Conservation (phyloP, 2,113 vertebrate genomes). For the Murina feae region DNA sequence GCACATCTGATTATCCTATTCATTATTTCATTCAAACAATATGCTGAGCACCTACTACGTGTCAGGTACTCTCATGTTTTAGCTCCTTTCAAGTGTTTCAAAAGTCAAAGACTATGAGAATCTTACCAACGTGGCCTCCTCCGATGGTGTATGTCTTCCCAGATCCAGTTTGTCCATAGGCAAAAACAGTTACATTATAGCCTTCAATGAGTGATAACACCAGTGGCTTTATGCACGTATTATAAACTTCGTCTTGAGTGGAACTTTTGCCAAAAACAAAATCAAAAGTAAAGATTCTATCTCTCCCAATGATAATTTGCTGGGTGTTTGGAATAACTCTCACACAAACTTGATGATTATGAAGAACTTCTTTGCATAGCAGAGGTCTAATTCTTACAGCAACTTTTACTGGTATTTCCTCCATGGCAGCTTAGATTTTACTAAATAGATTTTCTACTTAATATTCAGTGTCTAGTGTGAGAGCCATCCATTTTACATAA, state of each 20-base stretch:
- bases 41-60: background rate
- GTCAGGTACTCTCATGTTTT: background rate
- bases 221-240: conserved; percentile 87
- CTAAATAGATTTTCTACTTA: conserved; percentile 19
- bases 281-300: conserved; percentile 90
- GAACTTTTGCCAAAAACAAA: conserved; percentile 88
- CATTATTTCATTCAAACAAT: background rate
- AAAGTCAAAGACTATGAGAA: conserved; percentile 17
- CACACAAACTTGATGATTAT: conserved; percentile 87
- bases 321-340: conserved; percentile 83
- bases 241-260: conserved; percentile 89
- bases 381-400: conserved; percentile 92
- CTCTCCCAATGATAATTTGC: conserved; percentile 87
- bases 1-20: conserved; percentile 2
- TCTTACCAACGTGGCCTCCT: conserved; percentile 85
- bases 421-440: conserved; percentile 78
- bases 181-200: conserved; percentile 92
- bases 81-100: background rate
- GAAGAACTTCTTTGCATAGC: conserved; percentile 88
- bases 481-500: conserved; percentile 49
- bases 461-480: conserved; percentile 42
- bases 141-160: conserved; percentile 94
- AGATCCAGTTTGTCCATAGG: conserved; percentile 94
- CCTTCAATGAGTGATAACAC: conserved; percentile 86
- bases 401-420: conserved; percentile 88